Base-by-base conservation (phyloP, 1,140 invertebrate species). In the Lerema accius region DNA sequence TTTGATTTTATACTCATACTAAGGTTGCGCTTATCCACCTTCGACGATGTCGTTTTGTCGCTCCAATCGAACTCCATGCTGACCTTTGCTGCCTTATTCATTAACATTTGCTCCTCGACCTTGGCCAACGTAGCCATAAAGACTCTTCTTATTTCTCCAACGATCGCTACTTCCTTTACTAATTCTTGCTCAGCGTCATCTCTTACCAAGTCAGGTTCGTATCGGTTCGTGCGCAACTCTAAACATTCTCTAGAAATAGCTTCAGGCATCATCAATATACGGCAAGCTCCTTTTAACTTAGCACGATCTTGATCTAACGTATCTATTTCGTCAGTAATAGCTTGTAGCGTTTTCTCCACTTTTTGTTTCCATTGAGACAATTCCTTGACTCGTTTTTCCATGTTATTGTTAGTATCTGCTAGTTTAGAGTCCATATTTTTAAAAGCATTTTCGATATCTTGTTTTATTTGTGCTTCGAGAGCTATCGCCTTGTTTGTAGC, bases 51-150 rank as follows among this genome's bases (percentile, higher is more conserved):
- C 71, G 94, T 94, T 91, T 98, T 98, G 80, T 98, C 96, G 66
- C 95, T 96, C 96, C 96, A 97, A 80, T 98, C 96, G 61, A 93
- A 93, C 87, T 98, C 96, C 16, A 97, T 86, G 7, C 94, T 92
- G 19, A 94, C 89, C 79, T 97, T 97, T 0, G 94, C 93, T n/a
- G 95, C 93, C 73, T 94, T 95, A 73, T 96, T 94, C 69, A 94
- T 93, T 6, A 89, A 89, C 69, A 97, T 93, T 84, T 97, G 96
- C 46, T 92, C 86, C 67, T 96, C 94, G 1, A 96, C 92, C 82
- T 96, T 94, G 50, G 91, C 91, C 58, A 94, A 89, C 28, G 90
- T 94, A 62, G 92, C 91, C 5, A 83, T 84, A 35, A 95, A 92
- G 3, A 94, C 79, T 60, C 92, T 84, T 62, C 92, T 85, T 46